phyloP scores from a whole-genome alignment of 92 coral and sea anemone genomes.

The Pocillopora grandis region DNA sequence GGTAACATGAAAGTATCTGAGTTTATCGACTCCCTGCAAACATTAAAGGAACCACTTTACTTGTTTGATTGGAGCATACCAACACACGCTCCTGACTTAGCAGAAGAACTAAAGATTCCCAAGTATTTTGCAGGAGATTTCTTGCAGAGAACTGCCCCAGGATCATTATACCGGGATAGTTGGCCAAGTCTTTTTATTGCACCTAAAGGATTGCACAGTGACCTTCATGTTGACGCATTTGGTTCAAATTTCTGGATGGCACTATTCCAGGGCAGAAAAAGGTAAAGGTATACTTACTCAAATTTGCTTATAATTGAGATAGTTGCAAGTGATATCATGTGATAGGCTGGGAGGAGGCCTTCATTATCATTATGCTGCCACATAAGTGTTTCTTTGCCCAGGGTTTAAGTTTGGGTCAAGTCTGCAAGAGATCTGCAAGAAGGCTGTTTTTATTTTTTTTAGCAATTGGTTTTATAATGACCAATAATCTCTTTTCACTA shows the following conservation, averaged over 20 bases:
- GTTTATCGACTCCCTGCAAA: conserved; percentile 54
- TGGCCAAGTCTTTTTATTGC: conserved; percentile 76
- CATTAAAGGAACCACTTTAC: conserved; percentile 43
- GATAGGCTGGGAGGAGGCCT: too few species aligned
- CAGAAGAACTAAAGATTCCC: conserved; percentile 58
- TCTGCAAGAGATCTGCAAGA: too few species aligned
- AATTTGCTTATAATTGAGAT: too few species aligned
- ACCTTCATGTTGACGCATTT: conserved; percentile 65
- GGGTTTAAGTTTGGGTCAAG: too few species aligned
- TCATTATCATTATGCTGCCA: too few species aligned
- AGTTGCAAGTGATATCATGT: too few species aligned
- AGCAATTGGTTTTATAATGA: background rate
- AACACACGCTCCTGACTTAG: conserved; percentile 60
- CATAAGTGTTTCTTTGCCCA: too few species aligned
- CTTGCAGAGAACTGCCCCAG: conserved; percentile 61
- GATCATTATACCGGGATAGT: conserved; percentile 48
- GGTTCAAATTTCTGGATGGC: conserved; percentile 78
- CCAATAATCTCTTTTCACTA: background rate
- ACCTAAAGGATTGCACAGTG: conserved; percentile 52
- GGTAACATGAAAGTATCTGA: conserved; percentile 43
- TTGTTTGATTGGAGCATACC: conserved; percentile 73
- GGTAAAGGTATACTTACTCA: conserved; percentile 12
- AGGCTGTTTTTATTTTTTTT: too few species aligned
- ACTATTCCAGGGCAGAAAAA: conserved; percentile 69
- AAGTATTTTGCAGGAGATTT: conserved; percentile 71